phyloP scores from a whole-genome alignment of 2,113 vertebrate genomes.

The Hydrochoerus hydrochaeris region DNA sequence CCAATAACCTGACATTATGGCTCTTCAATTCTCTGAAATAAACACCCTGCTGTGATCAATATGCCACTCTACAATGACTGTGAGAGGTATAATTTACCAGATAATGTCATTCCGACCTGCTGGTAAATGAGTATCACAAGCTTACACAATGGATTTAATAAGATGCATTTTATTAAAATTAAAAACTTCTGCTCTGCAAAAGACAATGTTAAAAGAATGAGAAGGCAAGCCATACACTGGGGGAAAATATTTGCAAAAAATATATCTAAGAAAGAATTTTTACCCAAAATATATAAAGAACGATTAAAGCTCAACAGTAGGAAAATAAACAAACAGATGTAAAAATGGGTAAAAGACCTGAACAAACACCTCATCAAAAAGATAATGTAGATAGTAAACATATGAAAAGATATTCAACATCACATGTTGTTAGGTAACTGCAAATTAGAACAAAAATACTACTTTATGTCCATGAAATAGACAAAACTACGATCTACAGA shows the following conservation, averaged over 20 bases:
- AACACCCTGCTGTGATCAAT: not conserved
- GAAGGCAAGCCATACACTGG: not conserved
- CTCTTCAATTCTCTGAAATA: not conserved
- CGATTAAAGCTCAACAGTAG: not conserved
- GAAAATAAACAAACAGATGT: not conserved
- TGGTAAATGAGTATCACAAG: not conserved
- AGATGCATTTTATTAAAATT: not conserved
- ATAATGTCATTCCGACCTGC: not conserved
- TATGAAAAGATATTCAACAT: not conserved
- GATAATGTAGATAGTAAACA: not conserved
- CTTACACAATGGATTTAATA: not conserved
- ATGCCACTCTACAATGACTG: not conserved
- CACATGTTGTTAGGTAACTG: not conserved
- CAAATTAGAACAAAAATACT: slow-evolving; percentile 22
- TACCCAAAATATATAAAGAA: slow-evolving; percentile 35
- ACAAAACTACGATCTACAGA: not conserved
- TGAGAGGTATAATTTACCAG: not conserved
- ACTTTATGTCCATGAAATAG: not conserved
- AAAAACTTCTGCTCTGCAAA: slow-evolving; percentile 38
- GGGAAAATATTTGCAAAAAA: slow-evolving; percentile 47
- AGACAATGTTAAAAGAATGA: not conserved
- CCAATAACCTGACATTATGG: not conserved
- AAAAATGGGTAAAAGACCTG: not conserved
- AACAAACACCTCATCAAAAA: not conserved
- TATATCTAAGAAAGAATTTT: not conserved